phyloP scores from a whole-genome alignment of 2,113 vertebrate species.

The Martes martes region DNA sequence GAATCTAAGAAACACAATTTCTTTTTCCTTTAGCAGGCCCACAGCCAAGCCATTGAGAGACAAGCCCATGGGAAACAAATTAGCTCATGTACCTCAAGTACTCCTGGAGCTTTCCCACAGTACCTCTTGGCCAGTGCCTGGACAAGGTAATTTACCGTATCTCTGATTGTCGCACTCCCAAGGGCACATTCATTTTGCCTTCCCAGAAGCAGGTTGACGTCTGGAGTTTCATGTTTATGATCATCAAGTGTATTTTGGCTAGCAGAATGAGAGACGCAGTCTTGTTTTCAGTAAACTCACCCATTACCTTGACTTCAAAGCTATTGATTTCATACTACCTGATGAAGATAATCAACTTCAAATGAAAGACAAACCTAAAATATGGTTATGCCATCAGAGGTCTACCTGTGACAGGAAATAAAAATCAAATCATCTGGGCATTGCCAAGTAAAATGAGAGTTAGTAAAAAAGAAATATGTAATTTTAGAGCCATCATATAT shows the following conservation, averaged over 20 bases:
- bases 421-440: not conserved
- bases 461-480: not conserved
- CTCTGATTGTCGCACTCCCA: not conserved
- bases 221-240: not conserved
- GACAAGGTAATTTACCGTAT: not conserved
- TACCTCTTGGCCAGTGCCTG: not conserved
- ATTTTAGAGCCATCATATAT: not conserved
- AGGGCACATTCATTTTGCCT: not conserved
- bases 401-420: not conserved
- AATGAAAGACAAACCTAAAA: not conserved
- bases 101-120: not conserved
- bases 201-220: not conserved
- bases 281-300: conserved; percentile 19
- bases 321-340: not conserved
- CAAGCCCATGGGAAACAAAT: not conserved
- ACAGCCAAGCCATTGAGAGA: not conserved
- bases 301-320: not conserved
- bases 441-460: not conserved
- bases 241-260: not conserved
- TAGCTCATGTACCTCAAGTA: not conserved
- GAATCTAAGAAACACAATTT: not conserved
- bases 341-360: conserved; percentile 20
- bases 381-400: not conserved
- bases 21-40: not conserved
- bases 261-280: not conserved